Evolutionary conservation across 2,113 vertebrate genomes (phyloP), one percentile per base, ranked within the genome.

Genomic region (Delphinapterus leucas): DNA sequence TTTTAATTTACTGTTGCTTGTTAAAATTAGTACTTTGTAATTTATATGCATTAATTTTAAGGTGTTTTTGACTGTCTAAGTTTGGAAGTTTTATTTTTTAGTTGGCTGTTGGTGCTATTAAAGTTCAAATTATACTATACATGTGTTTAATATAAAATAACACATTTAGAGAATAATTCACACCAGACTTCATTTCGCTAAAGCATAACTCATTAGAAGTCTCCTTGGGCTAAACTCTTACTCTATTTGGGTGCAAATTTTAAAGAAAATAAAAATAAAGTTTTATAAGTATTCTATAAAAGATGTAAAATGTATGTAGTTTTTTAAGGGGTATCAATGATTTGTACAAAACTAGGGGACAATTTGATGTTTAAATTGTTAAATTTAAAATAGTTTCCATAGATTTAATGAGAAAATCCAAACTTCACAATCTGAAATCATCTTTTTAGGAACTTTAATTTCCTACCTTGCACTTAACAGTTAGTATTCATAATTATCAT

Each of bases 261-360:
- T 84, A 31, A 84, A 95, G 38, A 63, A 89, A 93, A 87, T 97
- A 81, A 96, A 94, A 94, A 8, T 77, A 85, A 74, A 91, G 33
- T 26, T 93, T 79, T 63, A 28, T 83, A 92, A 74, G 84, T 85
- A 33, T 38, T 83, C 68, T 93, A 85, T 74, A 79, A 93, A 92
- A 88, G 25, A 76, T 38, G 15, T 83, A 71, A 84, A 96, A 79
- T 58, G 9, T 76, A 21, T 6, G 38, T 84, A 77, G 83, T n/a
- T 90, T 96, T 97, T 89, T 17, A 71, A 86, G 74, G 91, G 8
- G 12, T 91, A 70, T 33, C 33, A 79, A 74, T 92, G 15, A 93
- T 81, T 93, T 38, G 6, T 95, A 84, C 63, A 97, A 96, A 94
- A 49, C 33, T 85, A n/a, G 63, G n/a, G 28, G 23, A 77, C 83